A percentile compares a stretch with the other conserved stretches of the same genome.
Evolutionary conservation across 1,140 invertebrate species (phyloP).

Genomic region (Daktulosphaira vitifoliae): DNA sequence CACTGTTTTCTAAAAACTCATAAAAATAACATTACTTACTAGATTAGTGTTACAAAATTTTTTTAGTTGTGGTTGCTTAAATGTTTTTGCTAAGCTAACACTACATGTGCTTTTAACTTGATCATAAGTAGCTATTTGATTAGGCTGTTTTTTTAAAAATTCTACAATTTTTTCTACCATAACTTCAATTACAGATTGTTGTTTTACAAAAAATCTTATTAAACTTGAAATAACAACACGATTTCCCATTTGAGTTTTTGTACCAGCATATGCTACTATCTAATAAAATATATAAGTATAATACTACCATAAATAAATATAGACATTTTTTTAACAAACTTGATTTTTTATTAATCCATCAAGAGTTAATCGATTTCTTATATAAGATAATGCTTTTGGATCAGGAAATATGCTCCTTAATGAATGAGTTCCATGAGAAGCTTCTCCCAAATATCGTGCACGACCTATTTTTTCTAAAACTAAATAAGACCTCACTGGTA

Average conservation of each 20-base stretch:
- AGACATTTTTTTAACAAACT: constrained; percentile 49
- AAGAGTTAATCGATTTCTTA: constrained; percentile 52
- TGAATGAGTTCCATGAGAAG: constrained; percentile 57
- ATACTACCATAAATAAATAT: constrained; percentile 43
- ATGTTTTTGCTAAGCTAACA: constrained; percentile 13
- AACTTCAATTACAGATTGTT: constrained; percentile 49
- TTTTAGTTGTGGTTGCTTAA: constrained; percentile 45
- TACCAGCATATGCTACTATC: constrained; percentile 16
- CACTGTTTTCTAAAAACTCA: neutral
- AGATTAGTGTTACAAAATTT: constrained; percentile 41
- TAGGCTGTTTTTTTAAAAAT: constrained; percentile 49
- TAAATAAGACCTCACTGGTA: constrained; percentile 56
- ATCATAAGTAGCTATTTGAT: constrained; percentile 48
- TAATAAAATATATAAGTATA: constrained; percentile 28
- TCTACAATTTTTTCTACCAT: constrained; percentile 51
- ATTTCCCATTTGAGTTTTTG: neutral
- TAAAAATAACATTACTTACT: neutral
- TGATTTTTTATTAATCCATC: constrained; percentile 58
- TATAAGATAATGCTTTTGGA: constrained; percentile 59
- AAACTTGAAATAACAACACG: constrained; percentile 45
- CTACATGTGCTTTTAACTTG: constrained; percentile 44
- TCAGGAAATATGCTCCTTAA: constrained; percentile 49
- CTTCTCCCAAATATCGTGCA: constrained; percentile 58
- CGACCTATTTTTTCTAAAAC: constrained; percentile 70
- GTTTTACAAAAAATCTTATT: constrained; percentile 51